Percentiles rank a stretch among this genome's conserved stretches.
Evolutionary conservation across 2,113 vertebrate species (phyloP).

Genomic region (Noturus placidus): DNA sequence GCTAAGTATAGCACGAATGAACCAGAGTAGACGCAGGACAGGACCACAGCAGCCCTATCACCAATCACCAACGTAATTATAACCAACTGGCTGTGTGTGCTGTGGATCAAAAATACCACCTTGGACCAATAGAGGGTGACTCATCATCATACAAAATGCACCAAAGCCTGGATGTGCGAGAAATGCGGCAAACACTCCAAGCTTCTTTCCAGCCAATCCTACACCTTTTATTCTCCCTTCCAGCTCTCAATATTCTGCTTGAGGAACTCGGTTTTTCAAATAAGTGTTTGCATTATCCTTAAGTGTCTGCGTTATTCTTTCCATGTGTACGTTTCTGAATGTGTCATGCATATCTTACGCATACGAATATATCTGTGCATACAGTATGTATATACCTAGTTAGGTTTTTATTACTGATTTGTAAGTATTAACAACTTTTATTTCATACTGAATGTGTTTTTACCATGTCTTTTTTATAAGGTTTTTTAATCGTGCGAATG

Average conservation of each 20-base stretch:
- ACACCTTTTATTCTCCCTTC: conserved; percentile 37
- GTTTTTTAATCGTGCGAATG: conserved; percentile 57
- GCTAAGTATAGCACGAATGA: conserved; percentile 47
- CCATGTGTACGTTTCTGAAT: conserved; percentile 63
- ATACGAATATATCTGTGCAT: conserved; percentile 47
- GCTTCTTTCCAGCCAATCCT: conserved; percentile 62
- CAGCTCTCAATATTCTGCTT: conserved; percentile 35
- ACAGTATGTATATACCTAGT: conserved; percentile 58
- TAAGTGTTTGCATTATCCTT: background rate
- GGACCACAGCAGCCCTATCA: conserved; percentile 40
- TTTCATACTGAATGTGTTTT: conserved; percentile 80
- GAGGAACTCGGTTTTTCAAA: conserved; percentile 22
- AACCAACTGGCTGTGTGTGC: conserved; percentile 8
- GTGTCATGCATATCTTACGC: conserved; percentile 58
- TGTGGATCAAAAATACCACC: conserved; percentile 48
- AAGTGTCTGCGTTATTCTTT: conserved; percentile 37
- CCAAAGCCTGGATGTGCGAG: conserved; percentile 11
- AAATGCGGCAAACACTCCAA: conserved; percentile 38
- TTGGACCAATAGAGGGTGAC: conserved; percentile 62
- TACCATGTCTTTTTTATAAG: conserved; percentile 63
- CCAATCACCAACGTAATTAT: conserved; percentile 17
- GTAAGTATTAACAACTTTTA: conserved; percentile 77
- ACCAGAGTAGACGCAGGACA: conserved; percentile 47
- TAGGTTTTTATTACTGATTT: conserved; percentile 68
- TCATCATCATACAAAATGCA: conserved; percentile 44